These are phyloP conservation scores for Drosophila helvetica DNA, from an alignment of 2,888 invertebrate species.

Conservation along the genomic window DNA sequence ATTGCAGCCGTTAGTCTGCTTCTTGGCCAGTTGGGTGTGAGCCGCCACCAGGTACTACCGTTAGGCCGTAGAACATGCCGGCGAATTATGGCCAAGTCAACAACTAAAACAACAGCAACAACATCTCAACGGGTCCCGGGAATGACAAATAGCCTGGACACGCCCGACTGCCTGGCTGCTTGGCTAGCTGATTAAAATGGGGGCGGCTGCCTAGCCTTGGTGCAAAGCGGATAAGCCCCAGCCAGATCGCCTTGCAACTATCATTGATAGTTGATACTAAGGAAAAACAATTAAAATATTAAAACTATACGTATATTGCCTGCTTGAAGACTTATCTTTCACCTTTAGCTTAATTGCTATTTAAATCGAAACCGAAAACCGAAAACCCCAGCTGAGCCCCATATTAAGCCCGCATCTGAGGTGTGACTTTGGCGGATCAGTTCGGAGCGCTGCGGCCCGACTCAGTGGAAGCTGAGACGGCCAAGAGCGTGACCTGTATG, in stretches of 20 bases:
- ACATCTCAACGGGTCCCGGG: neutral
- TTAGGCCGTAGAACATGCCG: conserved; percentile 45
- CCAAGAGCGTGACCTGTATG: conserved; percentile 69
- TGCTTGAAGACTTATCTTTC: conserved; percentile 44
- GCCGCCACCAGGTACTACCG: conserved; percentile 45
- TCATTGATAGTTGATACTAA: conserved; percentile 2
- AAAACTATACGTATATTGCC: conserved; percentile 1
- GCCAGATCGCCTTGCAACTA: conserved; percentile 46
- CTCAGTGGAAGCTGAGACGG: conserved; percentile 42
- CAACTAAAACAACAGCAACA: no score
- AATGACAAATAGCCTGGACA: conserved; percentile 42
- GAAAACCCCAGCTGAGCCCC: conserved; percentile 45
- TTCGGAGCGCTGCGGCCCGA: neutral
- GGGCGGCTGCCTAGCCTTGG: conserved; percentile 40
- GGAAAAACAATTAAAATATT: conserved; percentile 23
- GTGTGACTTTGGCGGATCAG: conserved; percentile 47
- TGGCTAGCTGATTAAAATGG: conserved; percentile 26
- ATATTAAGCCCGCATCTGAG: conserved; percentile 47
- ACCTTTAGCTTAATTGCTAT: conserved; percentile 51
- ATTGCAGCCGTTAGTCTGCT: conserved; percentile 7
- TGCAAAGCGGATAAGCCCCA: conserved; percentile 33
- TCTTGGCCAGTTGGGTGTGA: conserved; percentile 52
- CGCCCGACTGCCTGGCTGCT: conserved; percentile 33
- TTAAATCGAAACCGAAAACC: conserved; percentile 43
- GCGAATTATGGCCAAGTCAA: conserved; percentile 32